Evolutionary conservation across 2,888 invertebrate species (phyloP).

Genomic region (Cephus sareptanus): DNA sequence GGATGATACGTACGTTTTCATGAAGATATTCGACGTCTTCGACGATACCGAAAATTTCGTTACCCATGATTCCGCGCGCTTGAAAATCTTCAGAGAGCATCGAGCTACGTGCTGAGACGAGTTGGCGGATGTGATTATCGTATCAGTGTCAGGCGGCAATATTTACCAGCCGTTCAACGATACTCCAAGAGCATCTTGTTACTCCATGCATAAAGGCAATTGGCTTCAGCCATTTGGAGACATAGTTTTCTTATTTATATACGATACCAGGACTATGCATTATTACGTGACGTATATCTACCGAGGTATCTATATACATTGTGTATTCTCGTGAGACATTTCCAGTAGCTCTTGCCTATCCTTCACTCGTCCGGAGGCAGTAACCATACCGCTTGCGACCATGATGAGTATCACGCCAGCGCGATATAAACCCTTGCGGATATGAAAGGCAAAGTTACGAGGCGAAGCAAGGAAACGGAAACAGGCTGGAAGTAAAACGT

Average conservation of each 20-base stretch:
- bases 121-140: not conserved
- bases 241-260: not conserved
- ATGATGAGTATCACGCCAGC: not conserved
- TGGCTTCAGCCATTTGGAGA: not conserved
- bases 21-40: not conserved
- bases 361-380: not conserved
- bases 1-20: not conserved
- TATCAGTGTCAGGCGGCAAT: not conserved
- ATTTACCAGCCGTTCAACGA: not conserved
- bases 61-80: not conserved
- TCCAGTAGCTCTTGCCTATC: not conserved
- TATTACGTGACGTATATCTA: not conserved
- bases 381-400: not conserved
- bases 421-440: not conserved
- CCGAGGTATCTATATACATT: not conserved
- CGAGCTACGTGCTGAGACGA: not conserved
- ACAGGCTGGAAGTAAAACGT: not conserved
- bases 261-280: not conserved
- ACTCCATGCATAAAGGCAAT: not conserved
- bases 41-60: not conserved
- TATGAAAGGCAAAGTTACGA: not conserved
- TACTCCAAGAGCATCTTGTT: not conserved
- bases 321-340: not conserved
- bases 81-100: not conserved
- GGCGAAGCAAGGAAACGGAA: not conserved